Evolutionary conservation across 2,888 invertebrate genomes (phyloP).

Genomic region (Drosophila barbarae): DNA sequence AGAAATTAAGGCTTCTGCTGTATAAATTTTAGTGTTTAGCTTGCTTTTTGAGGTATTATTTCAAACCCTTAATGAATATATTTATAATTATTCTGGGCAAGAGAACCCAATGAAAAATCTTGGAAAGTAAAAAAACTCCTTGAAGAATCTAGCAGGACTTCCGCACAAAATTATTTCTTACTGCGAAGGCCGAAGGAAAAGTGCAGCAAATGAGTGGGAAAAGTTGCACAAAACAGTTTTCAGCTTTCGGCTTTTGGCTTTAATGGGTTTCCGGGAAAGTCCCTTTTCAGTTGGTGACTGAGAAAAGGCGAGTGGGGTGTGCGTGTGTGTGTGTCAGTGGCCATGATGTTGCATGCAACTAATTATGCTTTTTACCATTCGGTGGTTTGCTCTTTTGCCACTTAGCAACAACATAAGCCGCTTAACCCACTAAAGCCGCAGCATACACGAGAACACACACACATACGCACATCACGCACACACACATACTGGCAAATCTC

Average conservation of each 20-base stretch:
- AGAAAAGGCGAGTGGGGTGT: not conserved
- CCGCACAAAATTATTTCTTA: not conserved
- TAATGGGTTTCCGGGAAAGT: constrained; percentile 25
- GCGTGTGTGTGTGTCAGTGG: constrained; percentile 27
- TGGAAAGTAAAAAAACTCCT: not conserved
- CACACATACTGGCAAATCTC: constrained; percentile 56
- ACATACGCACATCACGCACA: constrained; percentile 11
- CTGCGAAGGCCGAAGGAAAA: not conserved
- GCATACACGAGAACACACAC: constrained; percentile 38
- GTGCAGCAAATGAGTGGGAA: constrained; percentile 2
- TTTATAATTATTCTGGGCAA: not conserved
- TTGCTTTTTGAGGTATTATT: not conserved
- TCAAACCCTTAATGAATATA: not conserved
- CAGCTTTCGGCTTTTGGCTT: constrained; percentile 26
- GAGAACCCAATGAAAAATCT: not conserved
- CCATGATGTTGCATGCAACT: constrained; percentile 59
- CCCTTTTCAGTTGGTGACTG: not conserved
- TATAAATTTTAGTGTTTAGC: not conserved
- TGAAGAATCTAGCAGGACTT: not conserved
- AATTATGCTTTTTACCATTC: constrained; percentile 65
- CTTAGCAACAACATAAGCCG: constrained; percentile 68
- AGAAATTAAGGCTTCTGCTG: not conserved
- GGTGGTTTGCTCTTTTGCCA: constrained; percentile 69
- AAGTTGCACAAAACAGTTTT: constrained; percentile 21
- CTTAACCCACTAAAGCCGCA: constrained; percentile 67